Percentiles rank a stretch among this genome's conserved stretches.
phyloP scores from a whole-genome alignment of 2,113 vertebrate species.

The Platysternon megacephalum region DNA sequence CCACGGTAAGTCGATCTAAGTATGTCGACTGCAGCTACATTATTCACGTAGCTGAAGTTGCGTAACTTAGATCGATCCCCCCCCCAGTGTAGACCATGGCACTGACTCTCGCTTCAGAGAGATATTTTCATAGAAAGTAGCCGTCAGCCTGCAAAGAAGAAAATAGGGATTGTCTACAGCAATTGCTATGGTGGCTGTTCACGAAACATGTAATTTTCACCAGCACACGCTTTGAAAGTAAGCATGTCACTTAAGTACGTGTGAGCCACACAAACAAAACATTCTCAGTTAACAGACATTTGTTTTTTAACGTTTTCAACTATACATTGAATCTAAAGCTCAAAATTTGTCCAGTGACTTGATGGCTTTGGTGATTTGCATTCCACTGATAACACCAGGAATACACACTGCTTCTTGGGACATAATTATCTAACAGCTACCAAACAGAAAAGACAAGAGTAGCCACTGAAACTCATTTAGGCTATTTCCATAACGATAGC shows the following conservation, averaged over 20 bases:
- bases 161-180: neutral
- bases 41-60: too few relatives aligned
- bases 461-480: neutral
- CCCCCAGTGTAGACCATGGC: too few relatives aligned
- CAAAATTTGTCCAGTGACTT: fast-evolving
- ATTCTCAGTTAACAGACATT: neutral
- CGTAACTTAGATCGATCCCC: too few relatives aligned
- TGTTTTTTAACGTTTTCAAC: too few relatives aligned
- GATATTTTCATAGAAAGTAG: too few relatives aligned
- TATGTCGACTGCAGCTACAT: too few relatives aligned
- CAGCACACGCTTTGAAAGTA: fast-evolving
- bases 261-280: neutral
- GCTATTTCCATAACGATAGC: neutral
- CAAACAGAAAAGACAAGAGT: neutral
- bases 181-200: neutral
- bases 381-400: neutral
- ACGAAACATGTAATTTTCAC: neutral
- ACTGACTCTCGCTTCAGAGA: neutral
- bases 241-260: fast-evolving
- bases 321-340: neutral
- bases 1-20: too few relatives aligned
- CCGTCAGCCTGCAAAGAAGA: neutral
- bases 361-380: neutral
- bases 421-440: neutral
- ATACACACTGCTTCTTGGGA: fast-evolving